These are phyloP conservation scores for Cyprinus carpio DNA, from an alignment of 2,113 vertebrate species.

Conservation along the genomic window DNA sequence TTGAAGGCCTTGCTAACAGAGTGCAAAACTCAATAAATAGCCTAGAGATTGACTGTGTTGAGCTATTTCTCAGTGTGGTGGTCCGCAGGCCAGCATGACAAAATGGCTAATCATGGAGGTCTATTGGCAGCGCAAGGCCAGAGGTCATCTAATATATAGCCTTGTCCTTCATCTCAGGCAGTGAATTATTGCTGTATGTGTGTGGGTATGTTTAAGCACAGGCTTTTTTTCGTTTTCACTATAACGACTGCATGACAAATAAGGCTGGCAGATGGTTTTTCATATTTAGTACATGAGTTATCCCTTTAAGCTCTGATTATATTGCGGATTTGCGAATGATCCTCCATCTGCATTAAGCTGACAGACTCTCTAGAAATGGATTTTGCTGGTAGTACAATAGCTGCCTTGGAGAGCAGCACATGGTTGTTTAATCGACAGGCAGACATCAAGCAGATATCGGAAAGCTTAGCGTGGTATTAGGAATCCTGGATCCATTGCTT, in stretches of 20 bases:
- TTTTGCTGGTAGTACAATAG: conserved; percentile 22
- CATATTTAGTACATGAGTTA: conserved; percentile 28
- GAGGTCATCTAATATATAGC: conserved; percentile 57
- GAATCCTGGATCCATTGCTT: background rate
- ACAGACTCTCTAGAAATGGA: conserved; percentile 11
- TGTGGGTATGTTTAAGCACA: conserved; percentile 33
- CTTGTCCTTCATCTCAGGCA: conserved; percentile 31
- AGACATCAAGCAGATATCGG: conserved; percentile 16
- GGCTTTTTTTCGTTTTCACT: no score
- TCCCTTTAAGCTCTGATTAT: conserved; percentile 36
- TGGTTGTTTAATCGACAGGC: conserved; percentile 12
- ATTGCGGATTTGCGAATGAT: conserved; percentile 37
- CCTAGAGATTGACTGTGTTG: conserved; percentile 19
- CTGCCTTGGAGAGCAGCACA: background rate
- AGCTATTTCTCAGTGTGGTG: conserved; percentile 17
- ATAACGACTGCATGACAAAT: background rate
- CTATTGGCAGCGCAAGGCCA: conserved; percentile 61
- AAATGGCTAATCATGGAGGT: conserved; percentile 51
- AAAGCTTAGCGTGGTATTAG: conserved; percentile 24
- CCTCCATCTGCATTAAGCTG: conserved; percentile 30
- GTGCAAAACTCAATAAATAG: conserved; percentile 33
- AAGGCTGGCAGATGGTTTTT: conserved; percentile 45
- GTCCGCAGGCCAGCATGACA: conserved; percentile 8
- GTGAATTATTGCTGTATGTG: conserved; percentile 35
- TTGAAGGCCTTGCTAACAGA: conserved; percentile 15